Evolutionary conservation across 1,140 invertebrate species (phyloP).

Genomic region (Microplitis mediator): DNA sequence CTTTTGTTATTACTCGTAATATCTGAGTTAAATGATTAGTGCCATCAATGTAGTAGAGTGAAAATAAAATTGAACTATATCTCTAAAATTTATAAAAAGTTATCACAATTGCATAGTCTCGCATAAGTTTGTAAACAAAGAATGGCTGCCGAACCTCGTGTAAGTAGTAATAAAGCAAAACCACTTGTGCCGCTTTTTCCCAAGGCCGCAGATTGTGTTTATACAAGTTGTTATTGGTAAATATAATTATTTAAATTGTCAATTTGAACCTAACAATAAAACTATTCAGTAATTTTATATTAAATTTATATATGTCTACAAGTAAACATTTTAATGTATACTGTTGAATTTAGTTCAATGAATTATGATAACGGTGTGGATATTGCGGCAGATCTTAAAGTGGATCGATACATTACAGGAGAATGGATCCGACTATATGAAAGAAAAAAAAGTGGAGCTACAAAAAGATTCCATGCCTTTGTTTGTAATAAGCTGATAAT

Average conservation of each 20-base stretch:
- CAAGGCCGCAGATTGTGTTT: constrained; percentile 60
- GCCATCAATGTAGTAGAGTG: not conserved
- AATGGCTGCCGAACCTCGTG: constrained; percentile 51
- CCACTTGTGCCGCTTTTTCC: constrained; percentile 59
- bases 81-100: not conserved
- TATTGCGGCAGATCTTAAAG: constrained; percentile 47
- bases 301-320: not conserved
- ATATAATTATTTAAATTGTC: constrained; percentile 3
- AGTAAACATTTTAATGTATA: not conserved
- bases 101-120: not conserved
- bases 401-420: constrained; percentile 50
- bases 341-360: not conserved
- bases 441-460: too few species aligned
- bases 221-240: constrained; percentile 66
- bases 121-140: constrained; percentile 41
- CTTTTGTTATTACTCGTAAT: not conserved
- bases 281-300: not conserved
- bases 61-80: not conserved
- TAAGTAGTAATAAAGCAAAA: constrained; percentile 51
- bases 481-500: too few species aligned
- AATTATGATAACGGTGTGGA: constrained; percentile 25
- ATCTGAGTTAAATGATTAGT: constrained; percentile 1
- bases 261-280: not conserved
- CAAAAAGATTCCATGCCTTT: too few species aligned
- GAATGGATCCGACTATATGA: constrained; percentile 8